Conservation (phyloP, 1,140 invertebrate species). For the Anagrus nilaparvatae region DNA sequence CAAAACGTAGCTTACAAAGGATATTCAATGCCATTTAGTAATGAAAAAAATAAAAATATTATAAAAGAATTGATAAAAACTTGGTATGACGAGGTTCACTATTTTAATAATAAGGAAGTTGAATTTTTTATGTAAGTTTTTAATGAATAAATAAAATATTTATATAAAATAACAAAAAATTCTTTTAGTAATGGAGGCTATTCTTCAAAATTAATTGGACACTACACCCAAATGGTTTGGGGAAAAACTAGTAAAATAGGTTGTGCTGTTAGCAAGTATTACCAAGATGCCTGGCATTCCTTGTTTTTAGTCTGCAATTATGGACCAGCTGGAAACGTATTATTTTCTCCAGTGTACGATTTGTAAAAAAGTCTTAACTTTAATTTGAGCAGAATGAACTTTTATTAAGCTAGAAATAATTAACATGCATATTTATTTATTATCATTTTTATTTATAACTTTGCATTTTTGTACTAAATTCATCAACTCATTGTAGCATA, state of each 20-base stretch:
- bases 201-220: slow-evolving; percentile 15
- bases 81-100: slow-evolving; percentile 21
- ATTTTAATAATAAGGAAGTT: slow-evolving; percentile 9
- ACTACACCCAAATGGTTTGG: slow-evolving; percentile 31
- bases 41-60: too few species aligned
- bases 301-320: slow-evolving; percentile 36
- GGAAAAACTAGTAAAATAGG: slow-evolving; percentile 35
- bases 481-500: too few species aligned
- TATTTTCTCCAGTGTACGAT: slow-evolving; percentile 15
- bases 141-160: neutral
- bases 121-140: slow-evolving; percentile 12
- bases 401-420: too few species aligned
- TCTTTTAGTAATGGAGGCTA: slow-evolving; percentile 1
- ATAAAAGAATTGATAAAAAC: slow-evolving; percentile 11
- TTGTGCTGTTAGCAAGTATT: slow-evolving; percentile 21
- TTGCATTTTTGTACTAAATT: too few species aligned
- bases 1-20: slow-evolving; percentile 19
- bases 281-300: neutral
- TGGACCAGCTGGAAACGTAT: slow-evolving; percentile 35
- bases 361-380: slow-evolving; percentile 6
- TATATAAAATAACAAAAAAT: neutral
- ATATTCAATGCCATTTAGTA: neutral
- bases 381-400: too few species aligned
- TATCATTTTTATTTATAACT: too few species aligned
- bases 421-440: too few species aligned